Conservation (phyloP, 2,113 vertebrate species). For the Pungitius pungitius region DNA sequence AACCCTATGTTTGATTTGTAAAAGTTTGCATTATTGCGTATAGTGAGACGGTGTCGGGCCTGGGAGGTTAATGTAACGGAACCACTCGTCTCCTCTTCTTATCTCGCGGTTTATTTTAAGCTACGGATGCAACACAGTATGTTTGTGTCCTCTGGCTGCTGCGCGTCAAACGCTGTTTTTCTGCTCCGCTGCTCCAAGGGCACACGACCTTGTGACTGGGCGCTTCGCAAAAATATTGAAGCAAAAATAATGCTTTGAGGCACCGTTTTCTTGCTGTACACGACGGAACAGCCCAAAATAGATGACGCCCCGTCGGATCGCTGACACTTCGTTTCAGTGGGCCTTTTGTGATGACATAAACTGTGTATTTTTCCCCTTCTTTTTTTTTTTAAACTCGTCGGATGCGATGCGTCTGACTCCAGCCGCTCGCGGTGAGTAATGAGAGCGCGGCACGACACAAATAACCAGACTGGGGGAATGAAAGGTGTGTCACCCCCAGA, state of each 20-base stretch:
- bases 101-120: slow-evolving; percentile 32
- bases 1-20: background rate
- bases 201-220: background rate
- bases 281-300: background rate
- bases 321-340: background rate
- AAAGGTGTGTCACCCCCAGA: slow-evolving; percentile 9
- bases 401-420: background rate
- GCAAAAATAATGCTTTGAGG: slow-evolving; percentile 16
- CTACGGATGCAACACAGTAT: slow-evolving; percentile 8
- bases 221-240: background rate
- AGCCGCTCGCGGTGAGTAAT: background rate
- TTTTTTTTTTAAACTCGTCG: too few relatives aligned
- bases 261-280: background rate
- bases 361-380: background rate
- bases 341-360: background rate
- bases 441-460: background rate
- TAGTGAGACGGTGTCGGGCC: background rate
- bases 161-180: slow-evolving; percentile 1
- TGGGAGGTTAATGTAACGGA: background rate
- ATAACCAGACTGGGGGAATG: slow-evolving; percentile 19
- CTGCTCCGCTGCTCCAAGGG: background rate
- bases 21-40: background rate
- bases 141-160: slow-evolving; percentile 17
- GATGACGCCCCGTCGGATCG: background rate
- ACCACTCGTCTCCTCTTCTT: background rate